Evolutionary conservation across 2,888 invertebrate genomes (phyloP).

Genomic region (Oasisia sp.): DNA sequence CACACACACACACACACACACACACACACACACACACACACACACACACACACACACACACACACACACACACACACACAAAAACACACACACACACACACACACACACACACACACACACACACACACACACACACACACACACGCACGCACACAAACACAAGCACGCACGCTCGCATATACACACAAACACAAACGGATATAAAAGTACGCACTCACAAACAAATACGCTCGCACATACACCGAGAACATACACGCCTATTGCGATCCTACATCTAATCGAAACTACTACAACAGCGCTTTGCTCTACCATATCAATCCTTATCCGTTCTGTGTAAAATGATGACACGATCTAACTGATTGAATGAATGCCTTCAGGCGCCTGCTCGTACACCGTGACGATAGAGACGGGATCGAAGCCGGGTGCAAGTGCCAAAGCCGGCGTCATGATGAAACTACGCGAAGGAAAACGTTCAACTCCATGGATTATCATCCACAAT

Average conservation of each 20-base stretch:
- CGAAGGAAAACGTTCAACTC: neutral
- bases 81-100: too few species aligned
- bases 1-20: too few species aligned
- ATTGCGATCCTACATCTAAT: neutral
- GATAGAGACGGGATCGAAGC: neutral
- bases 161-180: neutral
- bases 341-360: neutral
- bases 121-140: too few species aligned
- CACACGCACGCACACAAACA: neutral
- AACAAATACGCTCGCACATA: too few species aligned
- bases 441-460: neutral
- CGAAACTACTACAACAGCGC: neutral
- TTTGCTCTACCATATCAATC: neutral
- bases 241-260: neutral
- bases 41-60: too few species aligned
- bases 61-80: too few species aligned
- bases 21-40: too few species aligned
- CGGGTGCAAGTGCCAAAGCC: neutral
- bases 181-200: too few species aligned
- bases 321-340: neutral
- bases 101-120: too few species aligned
- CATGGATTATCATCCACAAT: neutral
- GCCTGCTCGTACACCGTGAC: neutral
- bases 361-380: neutral
- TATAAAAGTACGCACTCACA: too few species aligned